phyloP scores from a whole-genome alignment of 2,113 vertebrate genomes.

The Lagopus muta region DNA sequence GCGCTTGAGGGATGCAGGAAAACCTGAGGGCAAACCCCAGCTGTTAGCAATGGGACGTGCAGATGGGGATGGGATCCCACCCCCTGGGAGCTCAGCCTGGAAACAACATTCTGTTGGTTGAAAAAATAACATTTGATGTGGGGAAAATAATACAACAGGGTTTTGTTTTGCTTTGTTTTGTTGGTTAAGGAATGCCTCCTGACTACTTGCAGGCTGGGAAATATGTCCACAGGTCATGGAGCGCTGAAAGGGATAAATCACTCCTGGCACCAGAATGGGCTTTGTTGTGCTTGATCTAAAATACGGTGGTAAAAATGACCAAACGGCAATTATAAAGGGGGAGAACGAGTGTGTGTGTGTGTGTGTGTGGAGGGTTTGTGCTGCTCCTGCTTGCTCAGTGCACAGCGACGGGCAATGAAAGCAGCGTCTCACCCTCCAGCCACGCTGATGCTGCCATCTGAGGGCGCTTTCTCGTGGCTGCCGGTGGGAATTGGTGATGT shows the following conservation, averaged over 20 bases:
- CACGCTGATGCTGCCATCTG: conserved; percentile 22
- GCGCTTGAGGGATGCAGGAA: not conserved
- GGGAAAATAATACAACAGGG: not conserved
- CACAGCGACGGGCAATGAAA: conserved; percentile 65
- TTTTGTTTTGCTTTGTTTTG: not conserved
- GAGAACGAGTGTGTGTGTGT: not conserved
- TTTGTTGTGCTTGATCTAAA: conserved; percentile 24
- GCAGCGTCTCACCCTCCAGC: conserved; percentile 46
- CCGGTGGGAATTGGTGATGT: conserved; percentile 48
- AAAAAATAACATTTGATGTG: not conserved
- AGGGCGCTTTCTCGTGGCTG: conserved; percentile 31
- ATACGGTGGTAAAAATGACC: conserved; percentile 37
- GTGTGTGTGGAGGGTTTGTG: conserved; percentile 38
- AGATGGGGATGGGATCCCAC: not conserved
- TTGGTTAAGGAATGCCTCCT: not conserved
- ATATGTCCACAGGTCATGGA: not conserved
- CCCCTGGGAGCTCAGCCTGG: not conserved
- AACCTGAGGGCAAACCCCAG: not conserved
- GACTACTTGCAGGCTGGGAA: conserved; percentile 1
- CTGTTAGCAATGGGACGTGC: too few species aligned
- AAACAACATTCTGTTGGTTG: not conserved
- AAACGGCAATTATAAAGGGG: conserved; percentile 49
- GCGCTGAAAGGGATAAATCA: conserved; percentile 12
- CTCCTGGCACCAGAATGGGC: not conserved
- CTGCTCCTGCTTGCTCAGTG: conserved; percentile 45